These are phyloP conservation scores for Zygaena filipendulae DNA, from an alignment of 2,888 invertebrate species.

Conservation along the genomic window DNA sequence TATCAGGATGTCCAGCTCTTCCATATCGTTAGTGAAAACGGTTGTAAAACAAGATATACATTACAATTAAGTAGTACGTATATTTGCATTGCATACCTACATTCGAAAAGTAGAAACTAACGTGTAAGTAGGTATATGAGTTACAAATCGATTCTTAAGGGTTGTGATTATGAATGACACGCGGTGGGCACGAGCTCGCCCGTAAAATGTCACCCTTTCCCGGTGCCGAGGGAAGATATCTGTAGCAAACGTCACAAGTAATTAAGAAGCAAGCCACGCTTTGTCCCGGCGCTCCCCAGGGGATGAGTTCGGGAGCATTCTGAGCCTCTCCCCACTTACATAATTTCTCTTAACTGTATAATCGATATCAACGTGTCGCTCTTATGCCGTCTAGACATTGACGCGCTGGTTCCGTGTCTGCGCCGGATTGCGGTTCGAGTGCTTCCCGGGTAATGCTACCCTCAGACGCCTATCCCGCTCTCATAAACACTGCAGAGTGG, in stretches of 20 bases:
- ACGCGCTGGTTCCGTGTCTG: conserved; percentile 28
- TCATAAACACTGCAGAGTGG: conserved; percentile 1
- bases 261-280: conserved; percentile 54
- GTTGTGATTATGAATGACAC: too few relatives aligned
- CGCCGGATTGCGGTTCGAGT: conserved; percentile 33
- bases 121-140: too few relatives aligned
- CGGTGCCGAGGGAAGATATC: conserved; percentile 26
- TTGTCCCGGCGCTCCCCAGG: conserved; percentile 27
- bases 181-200: too few relatives aligned
- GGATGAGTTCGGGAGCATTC: conserved; percentile 30
- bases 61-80: too few relatives aligned
- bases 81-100: too few relatives aligned
- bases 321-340: conserved; percentile 44
- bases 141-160: too few relatives aligned
- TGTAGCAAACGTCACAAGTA: conserved; percentile 48
- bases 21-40: too few relatives aligned
- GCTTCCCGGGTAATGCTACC: conserved; percentile 21
- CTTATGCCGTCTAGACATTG: conserved; percentile 44
- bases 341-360: conserved; percentile 59
- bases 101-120: too few relatives aligned
- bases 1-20: too few relatives aligned
- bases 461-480: conserved; percentile 14
- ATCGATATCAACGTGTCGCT: conserved; percentile 53
- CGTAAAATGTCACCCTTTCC: conserved; percentile 11
- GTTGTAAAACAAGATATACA: too few relatives aligned